phyloP scores from a whole-genome alignment of 2,113 vertebrate genomes.

The Rutilus rutilus region DNA sequence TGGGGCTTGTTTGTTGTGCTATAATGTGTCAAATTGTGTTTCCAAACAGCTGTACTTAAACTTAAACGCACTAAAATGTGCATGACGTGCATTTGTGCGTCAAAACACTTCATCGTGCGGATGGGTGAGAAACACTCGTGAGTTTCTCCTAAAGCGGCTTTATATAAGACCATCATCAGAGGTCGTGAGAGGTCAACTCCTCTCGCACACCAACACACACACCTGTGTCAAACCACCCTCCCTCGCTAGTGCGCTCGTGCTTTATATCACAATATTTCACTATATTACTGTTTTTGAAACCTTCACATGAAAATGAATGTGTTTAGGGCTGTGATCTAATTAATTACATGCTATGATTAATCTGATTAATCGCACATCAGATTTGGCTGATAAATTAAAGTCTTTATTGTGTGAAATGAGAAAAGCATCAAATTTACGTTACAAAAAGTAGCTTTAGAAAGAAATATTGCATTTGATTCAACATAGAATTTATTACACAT shows the following conservation, averaged over 20 bases:
- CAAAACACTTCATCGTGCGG: too few relatives aligned
- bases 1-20: not conserved
- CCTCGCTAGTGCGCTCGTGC: not conserved
- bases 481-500: too few relatives aligned
- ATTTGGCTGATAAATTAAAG: too few relatives aligned
- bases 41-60: not conserved
- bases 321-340: too few relatives aligned
- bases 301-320: too few relatives aligned
- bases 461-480: too few relatives aligned
- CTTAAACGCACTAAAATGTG: not conserved
- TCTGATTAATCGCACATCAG: too few relatives aligned
- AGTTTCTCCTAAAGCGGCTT: conserved; percentile 3
- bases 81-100: too few relatives aligned
- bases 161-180: conserved; percentile 25
- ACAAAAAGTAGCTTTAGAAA: too few relatives aligned
- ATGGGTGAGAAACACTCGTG: not conserved
- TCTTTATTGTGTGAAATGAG: too few relatives aligned
- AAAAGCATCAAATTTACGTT: too few relatives aligned
- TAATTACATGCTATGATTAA: too few relatives aligned
- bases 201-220: not conserved
- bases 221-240: not conserved
- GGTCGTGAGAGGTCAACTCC: conserved; percentile 1
- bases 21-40: not conserved
- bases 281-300: not conserved
- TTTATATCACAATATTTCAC: not conserved